Percentiles rank a stretch among this genome's conserved stretches.
Conservation (phyloP, 30 jellyfish, hydroid and myxozoan species). For the Chironex yamaguchii region DNA sequence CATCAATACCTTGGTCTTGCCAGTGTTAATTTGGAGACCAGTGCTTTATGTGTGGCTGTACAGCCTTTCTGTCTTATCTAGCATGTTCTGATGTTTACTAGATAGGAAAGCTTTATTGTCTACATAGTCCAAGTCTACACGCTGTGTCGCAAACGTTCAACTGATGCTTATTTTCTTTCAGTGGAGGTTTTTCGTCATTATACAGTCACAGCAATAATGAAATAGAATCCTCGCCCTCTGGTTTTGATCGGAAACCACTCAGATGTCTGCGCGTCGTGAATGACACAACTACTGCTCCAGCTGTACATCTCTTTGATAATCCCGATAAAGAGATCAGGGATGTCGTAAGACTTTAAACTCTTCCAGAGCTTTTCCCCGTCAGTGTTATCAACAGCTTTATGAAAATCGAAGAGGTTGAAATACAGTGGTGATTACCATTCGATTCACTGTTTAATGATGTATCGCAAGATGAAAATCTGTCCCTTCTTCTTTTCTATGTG, state of each 20-base stretch:
- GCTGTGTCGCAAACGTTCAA: background rate
- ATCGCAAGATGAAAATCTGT: constrained; percentile 30
- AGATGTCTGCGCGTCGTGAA: background rate
- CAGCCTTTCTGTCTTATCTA: background rate
- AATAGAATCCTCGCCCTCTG: background rate
- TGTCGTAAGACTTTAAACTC: constrained; percentile 15
- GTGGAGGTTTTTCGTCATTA: background rate
- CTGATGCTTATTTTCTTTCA: background rate
- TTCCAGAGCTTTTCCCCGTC: constrained; percentile 53
- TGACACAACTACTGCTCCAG: background rate
- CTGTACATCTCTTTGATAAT: background rate
- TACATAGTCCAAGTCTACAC: background rate
- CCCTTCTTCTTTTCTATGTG: constrained; percentile 40
- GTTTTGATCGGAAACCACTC: background rate
- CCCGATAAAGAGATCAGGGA: background rate
- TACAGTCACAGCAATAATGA: background rate
- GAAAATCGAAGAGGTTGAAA: constrained; percentile 47
- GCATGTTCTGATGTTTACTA: background rate
- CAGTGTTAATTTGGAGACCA: background rate
- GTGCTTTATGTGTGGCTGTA: background rate
- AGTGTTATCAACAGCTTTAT: constrained; percentile 60
- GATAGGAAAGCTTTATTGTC: background rate
- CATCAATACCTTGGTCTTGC: background rate
- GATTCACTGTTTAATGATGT: constrained; percentile 62
- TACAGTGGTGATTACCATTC: constrained; percentile 39